Percentiles rank a stretch among this genome's conserved stretches.
Conservation (phyloP, 1,140 invertebrate genomes). For the Heliothis subflexa region DNA sequence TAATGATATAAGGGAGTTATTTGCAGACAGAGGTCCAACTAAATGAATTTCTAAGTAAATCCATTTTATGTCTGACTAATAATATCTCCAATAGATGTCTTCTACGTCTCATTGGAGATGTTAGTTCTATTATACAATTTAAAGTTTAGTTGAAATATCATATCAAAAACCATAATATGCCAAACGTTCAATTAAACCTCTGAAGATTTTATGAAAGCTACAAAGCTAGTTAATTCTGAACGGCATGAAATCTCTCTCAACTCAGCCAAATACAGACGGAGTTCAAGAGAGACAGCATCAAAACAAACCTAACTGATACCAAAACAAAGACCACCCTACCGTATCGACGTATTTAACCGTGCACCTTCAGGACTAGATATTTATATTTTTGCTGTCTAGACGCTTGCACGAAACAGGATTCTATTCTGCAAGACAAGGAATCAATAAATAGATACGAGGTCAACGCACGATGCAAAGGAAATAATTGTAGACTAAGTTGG, state of each 20-base stretch:
- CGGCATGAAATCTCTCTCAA: neutral
- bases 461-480: conserved; percentile 57
- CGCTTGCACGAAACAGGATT: conserved; percentile 73
- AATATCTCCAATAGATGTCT: neutral
- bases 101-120: no score
- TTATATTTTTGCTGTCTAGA: conserved; percentile 70
- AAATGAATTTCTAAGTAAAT: neutral
- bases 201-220: no score
- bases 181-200: neutral
- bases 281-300: conserved; percentile 19
- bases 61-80: neutral
- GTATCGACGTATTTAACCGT: conserved; percentile 22
- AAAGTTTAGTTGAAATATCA: neutral
- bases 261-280: neutral
- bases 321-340: conserved; percentile 1
- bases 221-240: neutral
- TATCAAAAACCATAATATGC: neutral
- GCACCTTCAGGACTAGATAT: conserved; percentile 3
- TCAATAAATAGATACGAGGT: conserved; percentile 78
- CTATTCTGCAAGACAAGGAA: conserved; percentile 63
- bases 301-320: conserved; percentile 6
- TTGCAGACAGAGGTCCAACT: neutral
- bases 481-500: neutral
- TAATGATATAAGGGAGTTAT: conserved; percentile 5
- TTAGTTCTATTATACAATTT: no score